Evolutionary conservation across 2,113 vertebrate species (phyloP).

Genomic region (Upupa epops): DNA sequence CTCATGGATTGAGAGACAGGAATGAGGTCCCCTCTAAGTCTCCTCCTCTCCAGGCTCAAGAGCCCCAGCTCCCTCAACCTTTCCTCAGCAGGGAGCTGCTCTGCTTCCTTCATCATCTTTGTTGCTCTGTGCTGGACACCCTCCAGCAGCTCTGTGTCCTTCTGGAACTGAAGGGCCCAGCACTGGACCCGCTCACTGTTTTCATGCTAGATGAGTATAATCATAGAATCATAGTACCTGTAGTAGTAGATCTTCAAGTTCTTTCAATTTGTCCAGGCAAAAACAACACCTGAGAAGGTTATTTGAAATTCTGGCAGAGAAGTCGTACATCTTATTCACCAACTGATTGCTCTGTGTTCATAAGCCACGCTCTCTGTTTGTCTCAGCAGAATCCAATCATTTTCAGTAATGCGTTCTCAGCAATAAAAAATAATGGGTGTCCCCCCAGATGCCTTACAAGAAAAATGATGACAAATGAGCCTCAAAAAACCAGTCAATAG

Average conservation of each 20-base stretch:
- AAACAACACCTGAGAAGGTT: neutral
- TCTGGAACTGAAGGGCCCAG: no score
- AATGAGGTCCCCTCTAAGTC: no score
- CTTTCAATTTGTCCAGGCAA: neutral
- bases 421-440: neutral
- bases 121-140: no score
- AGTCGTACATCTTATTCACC: neutral
- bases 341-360: neutral
- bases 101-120: no score
- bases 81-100: no score
- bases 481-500: neutral
- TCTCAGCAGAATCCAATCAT: neutral
- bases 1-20: no score
- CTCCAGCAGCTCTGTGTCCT: no score
- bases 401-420: neutral
- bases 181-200: neutral
- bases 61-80: no score
- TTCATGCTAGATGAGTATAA: neutral
- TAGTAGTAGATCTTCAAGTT: neutral
- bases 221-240: no score
- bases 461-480: constrained; percentile 12
- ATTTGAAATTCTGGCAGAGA: neutral
- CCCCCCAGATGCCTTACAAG: neutral
- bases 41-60: no score
- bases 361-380: neutral